These are phyloP conservation scores for Dendrocincla tyrannina DNA, from an alignment of 2,797 vertebrate genomes.

Conservation along the genomic window DNA sequence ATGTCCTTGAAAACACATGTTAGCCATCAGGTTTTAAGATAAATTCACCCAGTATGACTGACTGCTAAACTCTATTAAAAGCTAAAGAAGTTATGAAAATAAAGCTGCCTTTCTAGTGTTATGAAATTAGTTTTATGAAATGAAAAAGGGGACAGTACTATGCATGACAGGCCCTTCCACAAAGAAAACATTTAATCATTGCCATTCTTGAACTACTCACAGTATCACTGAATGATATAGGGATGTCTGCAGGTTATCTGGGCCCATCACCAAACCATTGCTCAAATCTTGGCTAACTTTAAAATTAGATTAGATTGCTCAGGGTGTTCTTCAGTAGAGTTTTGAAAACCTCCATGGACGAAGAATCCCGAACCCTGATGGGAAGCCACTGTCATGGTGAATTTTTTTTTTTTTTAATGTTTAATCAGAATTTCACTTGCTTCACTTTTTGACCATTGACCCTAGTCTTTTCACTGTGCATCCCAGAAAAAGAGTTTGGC, in stretches of 20 bases:
- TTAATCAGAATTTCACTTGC: neutral
- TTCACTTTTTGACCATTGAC: neutral
- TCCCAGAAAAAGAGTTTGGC: neutral
- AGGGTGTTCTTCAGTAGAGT: neutral
- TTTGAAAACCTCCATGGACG: neutral
- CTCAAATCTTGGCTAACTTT: neutral
- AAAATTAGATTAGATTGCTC: neutral
- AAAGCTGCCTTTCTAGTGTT: constrained; percentile 1
- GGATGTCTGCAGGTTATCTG: neutral
- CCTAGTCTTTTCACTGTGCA: neutral
- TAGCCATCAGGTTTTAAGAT: neutral
- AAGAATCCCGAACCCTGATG: neutral
- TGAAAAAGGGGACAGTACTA: neutral
- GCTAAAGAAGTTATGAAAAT: neutral
- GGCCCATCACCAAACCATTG: neutral
- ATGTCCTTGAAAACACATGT: neutral
- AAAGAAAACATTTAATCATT: neutral
- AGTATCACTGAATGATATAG: neutral
- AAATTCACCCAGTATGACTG: neutral
- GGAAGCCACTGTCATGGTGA: neutral
- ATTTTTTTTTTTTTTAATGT: neutral
- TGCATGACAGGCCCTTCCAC: neutral
- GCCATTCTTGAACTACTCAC: neutral
- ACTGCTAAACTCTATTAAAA: neutral
- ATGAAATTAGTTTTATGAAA: neutral